Conservation (phyloP, 2,797 vertebrate species). For the Lates japonicus region DNA sequence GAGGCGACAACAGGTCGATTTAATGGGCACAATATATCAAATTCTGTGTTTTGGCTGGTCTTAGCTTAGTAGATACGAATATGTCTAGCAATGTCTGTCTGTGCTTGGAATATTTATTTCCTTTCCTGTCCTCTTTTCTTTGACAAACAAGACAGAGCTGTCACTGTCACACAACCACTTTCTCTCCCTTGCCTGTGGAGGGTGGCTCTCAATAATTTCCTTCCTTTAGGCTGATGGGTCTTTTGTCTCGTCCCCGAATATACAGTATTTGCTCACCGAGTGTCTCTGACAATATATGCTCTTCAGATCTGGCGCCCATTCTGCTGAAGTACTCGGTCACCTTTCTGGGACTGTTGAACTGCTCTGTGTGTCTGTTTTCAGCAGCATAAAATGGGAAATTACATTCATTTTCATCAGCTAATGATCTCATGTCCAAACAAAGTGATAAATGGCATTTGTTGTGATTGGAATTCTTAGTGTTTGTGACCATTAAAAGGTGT, state of each 20-base stretch:
- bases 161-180: not conserved
- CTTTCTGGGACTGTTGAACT: slow-evolving; percentile 16
- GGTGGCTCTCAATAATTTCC: slow-evolving; percentile 10
- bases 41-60: slow-evolving; percentile 46
- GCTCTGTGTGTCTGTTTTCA: slow-evolving; percentile 2
- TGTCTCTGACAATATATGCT: slow-evolving; percentile 41
- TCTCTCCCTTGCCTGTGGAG: not conserved
- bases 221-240: slow-evolving; percentile 34
- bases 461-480: slow-evolving; percentile 24
- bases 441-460: slow-evolving; percentile 47
- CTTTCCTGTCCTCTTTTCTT: slow-evolving; percentile 7
- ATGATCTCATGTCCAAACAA: not conserved
- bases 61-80: slow-evolving; percentile 2
- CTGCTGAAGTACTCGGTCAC: slow-evolving; percentile 39
- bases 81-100: not conserved
- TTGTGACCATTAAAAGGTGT: slow-evolving; percentile 39
- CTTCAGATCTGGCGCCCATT: slow-evolving; percentile 18
- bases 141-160: slow-evolving; percentile 15
- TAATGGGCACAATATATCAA: slow-evolving; percentile 49
- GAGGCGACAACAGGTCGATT: slow-evolving; percentile 47
- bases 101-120: slow-evolving; percentile 7
- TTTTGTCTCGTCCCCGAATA: slow-evolving; percentile 34
- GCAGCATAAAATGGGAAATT: slow-evolving; percentile 16
- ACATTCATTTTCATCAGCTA: slow-evolving; percentile 13
- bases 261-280: slow-evolving; percentile 31